phyloP scores from a whole-genome alignment of 37 sponge, comb jelly and placozoan species.

The Bolinopsis microptera region DNA sequence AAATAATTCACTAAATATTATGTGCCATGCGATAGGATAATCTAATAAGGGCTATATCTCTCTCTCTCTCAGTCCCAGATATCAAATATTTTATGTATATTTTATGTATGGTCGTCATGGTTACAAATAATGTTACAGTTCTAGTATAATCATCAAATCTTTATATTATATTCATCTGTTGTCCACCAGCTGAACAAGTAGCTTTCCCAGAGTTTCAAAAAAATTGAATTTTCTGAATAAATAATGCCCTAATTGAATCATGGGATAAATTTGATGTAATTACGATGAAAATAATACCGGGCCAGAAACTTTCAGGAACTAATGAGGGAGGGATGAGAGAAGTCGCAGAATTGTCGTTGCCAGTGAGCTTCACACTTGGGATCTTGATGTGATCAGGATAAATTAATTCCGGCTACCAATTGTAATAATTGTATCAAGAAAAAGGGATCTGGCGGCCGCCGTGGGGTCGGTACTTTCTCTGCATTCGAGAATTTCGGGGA shows the following conservation, averaged over 20 bases:
- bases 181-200: background rate
- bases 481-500: too few species aligned
- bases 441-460: too few species aligned
- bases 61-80: background rate
- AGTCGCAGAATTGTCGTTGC: background rate
- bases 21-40: background rate
- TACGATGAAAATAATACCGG: background rate
- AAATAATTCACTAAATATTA: background rate
- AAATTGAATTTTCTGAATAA: background rate
- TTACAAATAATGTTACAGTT: constrained; percentile 56
- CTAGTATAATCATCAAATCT: background rate
- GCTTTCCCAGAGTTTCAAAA: background rate
- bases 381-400: too few species aligned
- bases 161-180: background rate
- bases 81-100: constrained; percentile 29
- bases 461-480: too few species aligned
- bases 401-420: too few species aligned
- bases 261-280: background rate
- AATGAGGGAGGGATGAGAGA: background rate
- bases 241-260: background rate
- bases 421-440: too few species aligned
- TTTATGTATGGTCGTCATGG: constrained; percentile 45
- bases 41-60: constrained; percentile 31
- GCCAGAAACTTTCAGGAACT: background rate
- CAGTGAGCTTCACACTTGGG: too few species aligned